Evolutionary conservation across 2,113 vertebrate genomes (phyloP).

Genomic region (Nyctereutes procyonoides): DNA sequence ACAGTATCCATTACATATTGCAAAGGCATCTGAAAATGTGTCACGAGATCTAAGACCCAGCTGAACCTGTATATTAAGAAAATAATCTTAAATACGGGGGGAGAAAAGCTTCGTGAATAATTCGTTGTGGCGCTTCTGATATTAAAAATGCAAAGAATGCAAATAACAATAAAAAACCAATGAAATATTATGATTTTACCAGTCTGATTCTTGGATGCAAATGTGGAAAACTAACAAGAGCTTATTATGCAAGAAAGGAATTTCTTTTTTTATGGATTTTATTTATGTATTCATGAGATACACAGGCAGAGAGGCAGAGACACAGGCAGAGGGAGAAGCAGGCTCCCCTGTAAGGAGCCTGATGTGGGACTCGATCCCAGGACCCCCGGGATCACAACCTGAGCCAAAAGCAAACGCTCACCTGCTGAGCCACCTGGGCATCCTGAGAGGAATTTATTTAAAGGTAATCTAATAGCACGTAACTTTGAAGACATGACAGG

Average conservation of each 20-base stretch:
- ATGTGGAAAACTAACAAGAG: not conserved
- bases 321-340: too few species aligned
- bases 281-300: too few species aligned
- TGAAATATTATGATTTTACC: not conserved
- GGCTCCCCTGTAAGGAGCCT: too few species aligned
- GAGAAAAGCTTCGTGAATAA: not conserved
- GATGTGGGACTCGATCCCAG: too few species aligned
- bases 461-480: not conserved
- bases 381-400: too few species aligned
- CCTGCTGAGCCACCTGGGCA: too few species aligned
- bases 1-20: not conserved
- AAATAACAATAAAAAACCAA: not conserved
- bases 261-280: not conserved
- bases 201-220: constrained; percentile 5
- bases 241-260: not conserved
- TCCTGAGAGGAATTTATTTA: not conserved
- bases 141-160: constrained; percentile 5
- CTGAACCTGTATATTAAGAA: not conserved
- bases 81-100: not conserved
- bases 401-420: too few species aligned
- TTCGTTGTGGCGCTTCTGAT: not conserved
- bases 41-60: not conserved
- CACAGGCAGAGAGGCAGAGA: too few species aligned
- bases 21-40: not conserved
- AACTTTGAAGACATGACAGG: not conserved